phyloP scores from a whole-genome alignment of 2,797 vertebrate species.

The Sebastes matsubarae region DNA sequence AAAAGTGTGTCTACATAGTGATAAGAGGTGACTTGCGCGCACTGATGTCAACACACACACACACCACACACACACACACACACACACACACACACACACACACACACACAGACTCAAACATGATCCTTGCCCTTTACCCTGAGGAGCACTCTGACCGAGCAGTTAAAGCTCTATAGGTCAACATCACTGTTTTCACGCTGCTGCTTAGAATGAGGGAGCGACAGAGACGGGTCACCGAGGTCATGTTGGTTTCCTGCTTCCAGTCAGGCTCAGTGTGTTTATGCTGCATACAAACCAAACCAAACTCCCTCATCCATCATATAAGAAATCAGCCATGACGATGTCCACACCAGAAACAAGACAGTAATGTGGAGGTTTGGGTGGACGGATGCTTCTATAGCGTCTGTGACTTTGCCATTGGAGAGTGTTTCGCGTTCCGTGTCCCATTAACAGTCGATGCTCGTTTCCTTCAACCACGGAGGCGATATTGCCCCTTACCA shows the following conservation, averaged over 20 bases:
- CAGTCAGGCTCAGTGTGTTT: not conserved
- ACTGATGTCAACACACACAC: not conserved
- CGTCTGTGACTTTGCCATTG: not conserved
- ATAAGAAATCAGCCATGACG: not conserved
- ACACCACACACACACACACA: not conserved
- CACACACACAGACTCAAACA: not conserved
- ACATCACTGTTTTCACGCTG: slow-evolving; percentile 33
- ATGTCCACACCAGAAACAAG: not conserved
- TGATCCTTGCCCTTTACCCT: slow-evolving; percentile 41
- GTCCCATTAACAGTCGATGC: not conserved
- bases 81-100: not conserved
- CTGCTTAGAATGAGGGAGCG: not conserved
- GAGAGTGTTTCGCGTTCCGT: not conserved
- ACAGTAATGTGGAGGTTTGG: not conserved
- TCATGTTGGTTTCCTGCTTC: slow-evolving; percentile 19
- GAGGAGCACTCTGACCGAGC: slow-evolving; percentile 26
- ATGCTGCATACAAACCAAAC: not conserved
- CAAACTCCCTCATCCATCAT: not conserved
- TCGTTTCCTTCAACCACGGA: not conserved
- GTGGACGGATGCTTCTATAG: not conserved
- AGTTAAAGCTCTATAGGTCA: slow-evolving; percentile 43
- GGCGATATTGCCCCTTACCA: not conserved
- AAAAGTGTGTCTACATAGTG: not conserved
- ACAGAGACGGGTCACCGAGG: slow-evolving; percentile 27
- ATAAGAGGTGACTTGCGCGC: not conserved